phyloP scores from a whole-genome alignment of 2,113 vertebrate genomes.

The Hypanus sabinus region DNA sequence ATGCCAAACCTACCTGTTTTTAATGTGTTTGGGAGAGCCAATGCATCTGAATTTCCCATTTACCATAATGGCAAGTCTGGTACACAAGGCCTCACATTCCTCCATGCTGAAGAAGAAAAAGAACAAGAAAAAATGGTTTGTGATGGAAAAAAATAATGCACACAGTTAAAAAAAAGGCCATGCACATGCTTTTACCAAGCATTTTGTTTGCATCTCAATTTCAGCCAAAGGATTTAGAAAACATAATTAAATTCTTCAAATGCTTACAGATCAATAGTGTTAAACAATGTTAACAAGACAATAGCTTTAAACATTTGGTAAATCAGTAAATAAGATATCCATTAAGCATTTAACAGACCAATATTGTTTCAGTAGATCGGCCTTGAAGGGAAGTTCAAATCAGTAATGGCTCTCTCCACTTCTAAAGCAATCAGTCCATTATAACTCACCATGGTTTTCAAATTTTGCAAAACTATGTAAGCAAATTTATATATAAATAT shows the following conservation, averaged over 20 bases:
- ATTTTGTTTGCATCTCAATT: not conserved
- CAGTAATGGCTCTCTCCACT: not conserved
- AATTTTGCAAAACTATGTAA: not conserved
- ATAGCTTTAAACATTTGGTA: not conserved
- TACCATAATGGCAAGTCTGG: conserved; percentile 39
- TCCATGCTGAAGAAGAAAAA: conserved; percentile 34
- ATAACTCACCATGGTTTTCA: not conserved
- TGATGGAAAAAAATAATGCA: not conserved
- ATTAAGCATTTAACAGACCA: not conserved
- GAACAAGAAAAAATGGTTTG: not conserved
- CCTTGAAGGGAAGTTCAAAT: not conserved
- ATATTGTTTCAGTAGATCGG: not conserved
- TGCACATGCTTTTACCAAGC: not conserved
- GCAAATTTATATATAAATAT: not conserved
- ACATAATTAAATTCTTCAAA: not conserved
- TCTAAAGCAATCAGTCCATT: not conserved
- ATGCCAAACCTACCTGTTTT: conserved; percentile 17
- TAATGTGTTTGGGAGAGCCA: conserved; percentile 32
- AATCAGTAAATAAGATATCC: not conserved
- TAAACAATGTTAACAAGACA: not conserved
- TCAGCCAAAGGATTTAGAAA: not conserved
- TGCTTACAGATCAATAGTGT: not conserved
- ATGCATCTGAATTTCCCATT: conserved; percentile 38
- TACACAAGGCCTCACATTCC: conserved; percentile 39
- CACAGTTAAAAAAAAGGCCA: not conserved